Evolutionary conservation across 2,888 invertebrate species (phyloP), one percentile per base, ranked within the genome.

Genomic region (Parnassius mnemosyne): DNA sequence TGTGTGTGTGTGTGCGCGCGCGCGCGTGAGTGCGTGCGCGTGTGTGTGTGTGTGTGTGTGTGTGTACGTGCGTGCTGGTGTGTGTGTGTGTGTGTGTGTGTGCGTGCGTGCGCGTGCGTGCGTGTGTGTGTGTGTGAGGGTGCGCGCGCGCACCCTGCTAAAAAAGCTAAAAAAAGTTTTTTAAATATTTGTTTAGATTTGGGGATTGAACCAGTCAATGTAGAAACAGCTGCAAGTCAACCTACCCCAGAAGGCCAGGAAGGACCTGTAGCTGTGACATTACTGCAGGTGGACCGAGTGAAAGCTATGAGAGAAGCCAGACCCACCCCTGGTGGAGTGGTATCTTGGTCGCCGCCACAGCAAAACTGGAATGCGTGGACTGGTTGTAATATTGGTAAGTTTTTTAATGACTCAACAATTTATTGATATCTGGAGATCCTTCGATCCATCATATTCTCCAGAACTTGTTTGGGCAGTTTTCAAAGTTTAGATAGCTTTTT

Each of bases 341-440:
- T 99, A 1, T 94, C 97, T 0, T 99, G 99, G 99, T 96, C 98
- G 0, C 99, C 99, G 1, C 98, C 99, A 0, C 95, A 96, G 74
- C 94, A 94, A 5, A 99, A 99, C 84, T 99, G 99, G 99, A 98
- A 99, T 84, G 96, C 98, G 0, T 99, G 99, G 99, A 95, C 95
- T 13, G 96, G 95, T 0, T 97, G 97, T 76, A 99, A 99, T 80
- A 98, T 99, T 75, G 98, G 90, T 89, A 61, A 76, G 77, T 59
- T 57, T 43, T 11, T 10, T 11, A 52, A 1, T 12, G 12, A 10
- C 10, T 10, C 52, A 12, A 12, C 20, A 49, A 25, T 3, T 25
- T 25, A 25, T 25, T 25, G 3, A 25, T 25, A 25, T 25, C 25
- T 25, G 3, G 3, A 49, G n/a, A 50, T 50, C 47, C 13, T 0